Percentiles rank a stretch among this genome's conserved stretches.
These are phyloP conservation scores for Condylostylus longicornis DNA, from an alignment of 1,140 invertebrate genomes.

Conservation along the genomic window DNA sequence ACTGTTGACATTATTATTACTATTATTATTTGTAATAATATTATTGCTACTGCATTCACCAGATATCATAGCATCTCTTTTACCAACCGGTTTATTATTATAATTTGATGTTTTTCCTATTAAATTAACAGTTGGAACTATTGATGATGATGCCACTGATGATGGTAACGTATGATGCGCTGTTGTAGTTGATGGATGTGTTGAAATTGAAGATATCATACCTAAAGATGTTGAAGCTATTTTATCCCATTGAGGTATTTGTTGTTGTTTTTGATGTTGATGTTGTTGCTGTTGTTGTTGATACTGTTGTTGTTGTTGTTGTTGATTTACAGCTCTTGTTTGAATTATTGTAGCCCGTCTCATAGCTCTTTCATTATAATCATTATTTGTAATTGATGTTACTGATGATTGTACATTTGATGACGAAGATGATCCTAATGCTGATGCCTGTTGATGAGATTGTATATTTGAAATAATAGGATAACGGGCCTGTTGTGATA, in stretches of 20 bases:
- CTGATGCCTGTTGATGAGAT: no score
- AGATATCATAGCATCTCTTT: slow-evolving; percentile 29
- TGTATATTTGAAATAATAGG: no score
- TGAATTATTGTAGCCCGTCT: no score
- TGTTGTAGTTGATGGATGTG: slow-evolving; percentile 23
- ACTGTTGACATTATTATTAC: no score
- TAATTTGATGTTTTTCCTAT: background rate
- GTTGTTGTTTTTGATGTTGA: slow-evolving; percentile 19
- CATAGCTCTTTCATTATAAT: no score
- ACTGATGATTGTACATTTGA: no score
- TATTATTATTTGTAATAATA: no score
- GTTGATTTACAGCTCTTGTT: no score
- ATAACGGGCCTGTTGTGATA: slow-evolving; percentile 31
- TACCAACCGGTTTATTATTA: slow-evolving; percentile 12
- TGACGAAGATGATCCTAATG: no score
- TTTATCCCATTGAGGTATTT: slow-evolving; percentile 26
- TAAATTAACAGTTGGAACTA: slow-evolving; percentile 2
- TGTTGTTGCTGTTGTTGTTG: slow-evolving; percentile 16
- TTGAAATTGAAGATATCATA: slow-evolving; percentile 25
- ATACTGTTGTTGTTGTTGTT: slow-evolving; percentile 24
- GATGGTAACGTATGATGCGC: slow-evolving; percentile 15
- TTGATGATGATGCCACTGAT: slow-evolving; percentile 7
- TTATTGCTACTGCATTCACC: slow-evolving; percentile 19
- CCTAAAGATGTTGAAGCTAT: slow-evolving; percentile 22
- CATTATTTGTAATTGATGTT: no score